Conservation (phyloP, 2,888 invertebrate species). For the Geotrupes spiniger region DNA sequence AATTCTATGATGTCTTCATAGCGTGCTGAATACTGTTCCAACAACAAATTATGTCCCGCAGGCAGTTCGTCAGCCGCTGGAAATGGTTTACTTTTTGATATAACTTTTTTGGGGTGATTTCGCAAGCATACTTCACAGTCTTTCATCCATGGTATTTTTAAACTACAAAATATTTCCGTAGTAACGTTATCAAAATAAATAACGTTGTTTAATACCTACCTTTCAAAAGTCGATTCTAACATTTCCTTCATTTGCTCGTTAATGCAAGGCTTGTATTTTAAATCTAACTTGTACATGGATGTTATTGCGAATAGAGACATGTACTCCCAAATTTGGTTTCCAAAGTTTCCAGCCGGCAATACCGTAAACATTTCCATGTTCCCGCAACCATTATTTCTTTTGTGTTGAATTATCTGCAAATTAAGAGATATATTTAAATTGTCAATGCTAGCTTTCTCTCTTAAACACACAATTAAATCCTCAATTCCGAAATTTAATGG, state of each 20-base stretch:
- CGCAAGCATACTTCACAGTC: too few species aligned
- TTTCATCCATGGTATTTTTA: slow-evolving; percentile 8
- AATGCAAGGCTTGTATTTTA: slow-evolving; percentile 10
- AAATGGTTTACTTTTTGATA: neutral
- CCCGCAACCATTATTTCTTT: too few species aligned
- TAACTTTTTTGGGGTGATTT: too few species aligned
- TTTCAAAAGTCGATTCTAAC: slow-evolving; percentile 15
- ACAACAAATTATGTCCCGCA: neutral
- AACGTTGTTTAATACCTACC: slow-evolving; percentile 4
- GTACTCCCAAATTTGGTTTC: slow-evolving; percentile 20
- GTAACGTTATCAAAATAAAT: neutral
- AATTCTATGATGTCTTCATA: slow-evolving; percentile 20
- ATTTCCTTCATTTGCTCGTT: slow-evolving; percentile 5
- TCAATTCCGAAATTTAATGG: too few species aligned
- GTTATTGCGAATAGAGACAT: slow-evolving; percentile 15
- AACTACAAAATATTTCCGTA: slow-evolving; percentile 6
- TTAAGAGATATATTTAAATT: too few species aligned
- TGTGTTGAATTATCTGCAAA: too few species aligned
- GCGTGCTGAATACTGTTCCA: slow-evolving; percentile 17
- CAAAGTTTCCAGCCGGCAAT: slow-evolving; percentile 12
- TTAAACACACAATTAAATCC: too few species aligned
- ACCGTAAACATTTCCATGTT: neutral
- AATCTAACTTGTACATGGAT: slow-evolving; percentile 2
- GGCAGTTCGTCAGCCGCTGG: neutral
- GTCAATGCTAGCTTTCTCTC: too few species aligned